phyloP scores from a whole-genome alignment of 2,888 invertebrate genomes.

The Diabrotica balteata region DNA sequence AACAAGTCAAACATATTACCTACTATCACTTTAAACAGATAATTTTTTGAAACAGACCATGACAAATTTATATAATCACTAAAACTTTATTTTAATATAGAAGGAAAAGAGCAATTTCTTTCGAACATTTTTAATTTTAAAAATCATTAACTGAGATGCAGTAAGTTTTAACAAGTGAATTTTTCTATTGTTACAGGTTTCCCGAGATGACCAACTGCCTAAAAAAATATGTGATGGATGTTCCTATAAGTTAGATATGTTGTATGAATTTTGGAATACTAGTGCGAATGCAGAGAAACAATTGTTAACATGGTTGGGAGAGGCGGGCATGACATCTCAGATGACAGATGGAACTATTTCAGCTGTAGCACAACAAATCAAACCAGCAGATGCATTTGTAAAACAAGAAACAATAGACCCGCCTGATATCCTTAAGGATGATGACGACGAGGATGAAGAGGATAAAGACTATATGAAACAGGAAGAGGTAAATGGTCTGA shows the following conservation, averaged over 20 bases:
- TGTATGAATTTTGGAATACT: slow-evolving; percentile 76
- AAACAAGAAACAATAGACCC: slow-evolving; percentile 45
- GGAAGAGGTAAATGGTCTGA: slow-evolving; percentile 34
- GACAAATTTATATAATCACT: too few species aligned
- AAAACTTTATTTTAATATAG: too few species aligned
- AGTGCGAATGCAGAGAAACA: slow-evolving; percentile 71
- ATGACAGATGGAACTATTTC: slow-evolving; percentile 31
- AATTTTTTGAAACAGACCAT: too few species aligned
- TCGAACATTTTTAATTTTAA: too few species aligned
- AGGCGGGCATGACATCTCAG: slow-evolving; percentile 43
- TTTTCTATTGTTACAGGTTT: slow-evolving; percentile 63
- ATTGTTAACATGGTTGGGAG: slow-evolving; percentile 55
- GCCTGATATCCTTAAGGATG: slow-evolving; percentile 36
- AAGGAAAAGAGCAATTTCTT: too few species aligned
- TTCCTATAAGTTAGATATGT: slow-evolving; percentile 73
- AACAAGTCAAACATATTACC: too few species aligned
- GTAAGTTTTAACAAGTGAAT: neutral
- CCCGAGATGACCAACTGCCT: slow-evolving; percentile 71
- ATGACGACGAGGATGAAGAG: slow-evolving; percentile 38
- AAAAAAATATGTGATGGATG: slow-evolving; percentile 77
- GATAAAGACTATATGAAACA: slow-evolving; percentile 37
- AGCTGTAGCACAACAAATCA: slow-evolving; percentile 33
- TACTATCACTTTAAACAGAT: too few species aligned
- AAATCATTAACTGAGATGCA: too few species aligned
- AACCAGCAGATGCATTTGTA: slow-evolving; percentile 41